Evolutionary conservation across 2,113 vertebrate genomes (phyloP).

Genomic region (Eurypyga helias): DNA sequence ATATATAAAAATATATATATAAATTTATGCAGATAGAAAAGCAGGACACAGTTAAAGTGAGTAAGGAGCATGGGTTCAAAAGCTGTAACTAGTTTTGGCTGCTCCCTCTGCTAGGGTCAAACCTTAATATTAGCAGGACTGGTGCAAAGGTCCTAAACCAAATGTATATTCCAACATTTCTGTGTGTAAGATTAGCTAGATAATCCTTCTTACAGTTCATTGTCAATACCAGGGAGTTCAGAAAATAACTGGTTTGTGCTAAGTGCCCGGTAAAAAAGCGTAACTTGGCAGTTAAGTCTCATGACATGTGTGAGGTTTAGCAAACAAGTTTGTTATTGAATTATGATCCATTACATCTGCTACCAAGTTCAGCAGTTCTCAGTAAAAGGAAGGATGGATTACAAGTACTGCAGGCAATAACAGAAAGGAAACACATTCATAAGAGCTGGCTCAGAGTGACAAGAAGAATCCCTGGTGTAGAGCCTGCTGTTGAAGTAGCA

Average conservation of each 20-base stretch:
- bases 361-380: background rate
- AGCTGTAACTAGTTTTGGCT: background rate
- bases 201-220: background rate
- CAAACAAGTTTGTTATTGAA: background rate
- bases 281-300: background rate
- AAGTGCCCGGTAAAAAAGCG: background rate
- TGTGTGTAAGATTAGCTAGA: background rate
- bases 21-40: background rate
- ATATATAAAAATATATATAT: background rate
- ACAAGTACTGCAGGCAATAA: background rate
- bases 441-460: background rate
- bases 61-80: background rate
- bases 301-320: background rate
- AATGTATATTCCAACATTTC: background rate
- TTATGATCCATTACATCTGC: background rate
- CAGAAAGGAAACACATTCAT: background rate
- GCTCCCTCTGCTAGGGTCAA: background rate
- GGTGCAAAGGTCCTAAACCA: background rate
- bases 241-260: background rate
- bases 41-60: background rate
- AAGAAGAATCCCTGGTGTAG: background rate
- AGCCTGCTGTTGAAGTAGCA: background rate
- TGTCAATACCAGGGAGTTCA: background rate
- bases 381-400: background rate
- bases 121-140: background rate